Base-by-base conservation (phyloP, 2,113 vertebrate species). In the Stercorarius parasiticus region DNA sequence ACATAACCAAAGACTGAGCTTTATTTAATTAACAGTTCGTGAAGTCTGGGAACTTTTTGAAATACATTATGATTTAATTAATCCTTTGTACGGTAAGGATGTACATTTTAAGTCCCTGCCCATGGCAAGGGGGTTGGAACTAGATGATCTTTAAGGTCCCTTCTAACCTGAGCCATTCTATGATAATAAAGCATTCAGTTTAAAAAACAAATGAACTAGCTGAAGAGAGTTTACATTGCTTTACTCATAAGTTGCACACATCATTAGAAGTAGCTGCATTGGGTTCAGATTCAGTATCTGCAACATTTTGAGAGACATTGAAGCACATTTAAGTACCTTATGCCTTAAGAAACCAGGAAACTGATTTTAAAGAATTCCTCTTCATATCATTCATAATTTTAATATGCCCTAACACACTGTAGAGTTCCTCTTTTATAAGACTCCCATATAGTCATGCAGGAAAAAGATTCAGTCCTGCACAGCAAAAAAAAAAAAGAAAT, bases 1-100 rank as follows among this genome's bases (percentile, higher is more conserved):
- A 79, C 1, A 1, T 72, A 94, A 86, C 21, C 29, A 92, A 83
- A 96, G 59, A 40, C 34, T 87, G 58, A 85, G 61, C 55, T 95
- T 15, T 93, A 53, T 91, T 97, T 93, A 93, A 90, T 88, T 93
- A 97, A 62, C 19, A 90, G 86, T 74, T 94, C 15, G 15, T 34
- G 38, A 90, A 83, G 14, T 91, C 82, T 95, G 76, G 43, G 91
- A 96, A 82, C 34, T 73, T 96, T 67, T 40, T 82, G 32, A 96
- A 94, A 94, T 71, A 67, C 21, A 62, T 13, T 62, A 86, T 74
- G 18, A 76, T 91, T 90, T 90, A 82, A 64, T 74, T 61, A 92
- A 86, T 20, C 3, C 50, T 96, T 94, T 70, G 17, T 78, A 59
- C 64, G 42, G 30, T 62, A 64, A 81, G n/a, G 38, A 81, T 15